phyloP scores from a whole-genome alignment of 2,888 invertebrate genomes.

The Opisthograptis luteolata region DNA sequence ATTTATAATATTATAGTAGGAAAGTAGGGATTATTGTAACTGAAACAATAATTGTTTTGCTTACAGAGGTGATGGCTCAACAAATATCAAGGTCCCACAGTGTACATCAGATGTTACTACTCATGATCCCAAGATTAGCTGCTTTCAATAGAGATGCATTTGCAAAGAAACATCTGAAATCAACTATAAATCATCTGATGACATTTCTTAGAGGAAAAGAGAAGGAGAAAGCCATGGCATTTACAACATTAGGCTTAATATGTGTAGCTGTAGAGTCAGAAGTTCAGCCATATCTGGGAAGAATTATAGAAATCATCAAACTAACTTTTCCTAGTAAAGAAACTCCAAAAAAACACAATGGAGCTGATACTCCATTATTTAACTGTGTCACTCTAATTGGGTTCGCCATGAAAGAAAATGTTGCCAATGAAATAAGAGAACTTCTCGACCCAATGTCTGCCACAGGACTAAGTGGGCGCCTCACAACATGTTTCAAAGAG shows the following conservation, averaged over 20 bases:
- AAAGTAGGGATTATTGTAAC: too few relatives aligned
- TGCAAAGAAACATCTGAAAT: conserved; percentile 88
- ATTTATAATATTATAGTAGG: too few relatives aligned
- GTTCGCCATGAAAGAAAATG: conserved; percentile 92
- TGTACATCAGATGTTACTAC: conserved; percentile 94
- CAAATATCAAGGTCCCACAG: conserved; percentile 89
- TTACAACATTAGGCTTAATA: conserved; percentile 95
- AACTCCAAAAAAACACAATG: conserved; percentile 89
- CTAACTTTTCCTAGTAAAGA: conserved; percentile 90
- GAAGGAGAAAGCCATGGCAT: conserved; percentile 94
- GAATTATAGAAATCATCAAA: conserved; percentile 93
- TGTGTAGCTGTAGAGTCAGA: conserved; percentile 94
- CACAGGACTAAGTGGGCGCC: conserved; percentile 94
- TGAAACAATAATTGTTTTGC: conserved; percentile 17
- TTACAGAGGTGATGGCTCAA: conserved; percentile 91
- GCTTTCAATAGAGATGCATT: conserved; percentile 95
- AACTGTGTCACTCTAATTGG: conserved; percentile 97
- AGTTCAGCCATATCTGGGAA: conserved; percentile 90
- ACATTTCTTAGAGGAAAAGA: conserved; percentile 91
- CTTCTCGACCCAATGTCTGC: conserved; percentile 96
- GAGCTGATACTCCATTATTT: conserved; percentile 94
- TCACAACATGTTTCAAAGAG: conserved; percentile 96
- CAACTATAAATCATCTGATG: conserved; percentile 91
- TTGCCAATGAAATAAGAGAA: conserved; percentile 91
- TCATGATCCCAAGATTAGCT: conserved; percentile 94